Conservation (phyloP, 2,888 invertebrate species). For the Drosophila eohydei region DNA sequence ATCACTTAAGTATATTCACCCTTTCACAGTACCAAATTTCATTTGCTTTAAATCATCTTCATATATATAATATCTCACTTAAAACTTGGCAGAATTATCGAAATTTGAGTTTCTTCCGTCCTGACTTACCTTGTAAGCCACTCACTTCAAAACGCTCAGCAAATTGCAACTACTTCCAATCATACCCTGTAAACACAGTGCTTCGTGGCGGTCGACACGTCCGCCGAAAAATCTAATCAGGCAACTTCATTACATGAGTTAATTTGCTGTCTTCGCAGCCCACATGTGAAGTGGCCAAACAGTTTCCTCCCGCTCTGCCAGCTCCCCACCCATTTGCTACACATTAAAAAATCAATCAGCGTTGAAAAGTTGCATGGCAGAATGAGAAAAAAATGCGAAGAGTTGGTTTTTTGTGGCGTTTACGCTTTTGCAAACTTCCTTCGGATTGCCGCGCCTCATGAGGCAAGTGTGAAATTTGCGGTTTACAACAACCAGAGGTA, state of each 20-base stretch:
- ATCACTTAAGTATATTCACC: not conserved
- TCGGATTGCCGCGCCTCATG: constrained; percentile 46
- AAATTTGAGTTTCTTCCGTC: not conserved
- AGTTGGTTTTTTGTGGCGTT: constrained; percentile 57
- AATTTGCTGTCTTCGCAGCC: constrained; percentile 53
- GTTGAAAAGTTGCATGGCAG: constrained; percentile 48
- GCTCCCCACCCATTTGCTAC: constrained; percentile 6
- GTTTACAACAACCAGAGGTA: constrained; percentile 74
- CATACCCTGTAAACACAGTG: constrained; percentile 1
- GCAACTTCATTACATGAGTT: constrained; percentile 45
- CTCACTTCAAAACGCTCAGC: not conserved
- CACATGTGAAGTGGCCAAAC: constrained; percentile 43
- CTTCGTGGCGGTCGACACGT: not conserved
- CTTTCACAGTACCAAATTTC: not conserved
- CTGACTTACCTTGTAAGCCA: not conserved
- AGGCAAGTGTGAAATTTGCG: constrained; percentile 78
- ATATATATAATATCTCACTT: not conserved
- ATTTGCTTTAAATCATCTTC: not conserved
- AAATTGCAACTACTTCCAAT: not conserved
- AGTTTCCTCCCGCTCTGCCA: not conserved
- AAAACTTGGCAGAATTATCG: not conserved
- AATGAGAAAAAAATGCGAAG: constrained; percentile 2
- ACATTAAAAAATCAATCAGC: constrained; percentile 72
- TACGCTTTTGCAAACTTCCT: constrained; percentile 63
- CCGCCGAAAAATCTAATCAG: constrained; percentile 25